A percentile compares a stretch with the other conserved stretches of the same genome.
Conservation (phyloP, 1,140 invertebrate genomes). For the Leptonema lineaticorne region DNA sequence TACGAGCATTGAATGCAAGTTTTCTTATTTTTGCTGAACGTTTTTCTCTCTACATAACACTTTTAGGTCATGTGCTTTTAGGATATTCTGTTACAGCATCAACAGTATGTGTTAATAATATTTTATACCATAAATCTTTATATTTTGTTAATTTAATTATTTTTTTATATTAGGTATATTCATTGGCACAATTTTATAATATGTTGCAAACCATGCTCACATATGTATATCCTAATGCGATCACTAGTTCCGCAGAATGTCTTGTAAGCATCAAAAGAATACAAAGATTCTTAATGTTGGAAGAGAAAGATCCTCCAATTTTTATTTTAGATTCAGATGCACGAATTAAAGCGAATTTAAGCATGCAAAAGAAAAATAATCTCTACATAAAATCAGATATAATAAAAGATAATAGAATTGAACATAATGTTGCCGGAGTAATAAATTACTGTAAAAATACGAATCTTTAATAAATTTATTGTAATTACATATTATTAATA, state of each 20-base stretch:
- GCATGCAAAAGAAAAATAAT: not conserved
- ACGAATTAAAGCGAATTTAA: not conserved
- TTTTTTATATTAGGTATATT: slow-evolving; percentile 57
- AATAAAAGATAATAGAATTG: not conserved
- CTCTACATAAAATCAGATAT: not conserved
- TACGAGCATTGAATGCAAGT: slow-evolving; percentile 63
- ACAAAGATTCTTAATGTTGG: slow-evolving; percentile 63
- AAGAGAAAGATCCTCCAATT: slow-evolving; percentile 51
- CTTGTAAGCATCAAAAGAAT: slow-evolving; percentile 68
- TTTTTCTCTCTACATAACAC: slow-evolving; percentile 64
- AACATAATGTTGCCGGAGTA: not conserved
- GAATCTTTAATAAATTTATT: not conserved
- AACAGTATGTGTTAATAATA: slow-evolving; percentile 48
- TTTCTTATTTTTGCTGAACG: slow-evolving; percentile 65
- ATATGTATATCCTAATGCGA: slow-evolving; percentile 71
- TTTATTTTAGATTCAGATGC: not conserved
- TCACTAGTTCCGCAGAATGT: slow-evolving; percentile 66
- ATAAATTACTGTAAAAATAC: not conserved
- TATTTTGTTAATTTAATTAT: not conserved
- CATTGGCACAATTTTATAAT: slow-evolving; percentile 71
- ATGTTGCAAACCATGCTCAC: slow-evolving; percentile 64
- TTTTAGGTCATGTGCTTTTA: slow-evolving; percentile 61
- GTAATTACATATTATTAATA: too few relatives aligned
- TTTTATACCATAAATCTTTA: not conserved
- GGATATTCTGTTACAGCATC: slow-evolving; percentile 67